A percentile compares a stretch with the other conserved stretches of the same genome.
Conservation (phyloP, 2,888 invertebrate genomes). For the Elgonia sp. region DNA sequence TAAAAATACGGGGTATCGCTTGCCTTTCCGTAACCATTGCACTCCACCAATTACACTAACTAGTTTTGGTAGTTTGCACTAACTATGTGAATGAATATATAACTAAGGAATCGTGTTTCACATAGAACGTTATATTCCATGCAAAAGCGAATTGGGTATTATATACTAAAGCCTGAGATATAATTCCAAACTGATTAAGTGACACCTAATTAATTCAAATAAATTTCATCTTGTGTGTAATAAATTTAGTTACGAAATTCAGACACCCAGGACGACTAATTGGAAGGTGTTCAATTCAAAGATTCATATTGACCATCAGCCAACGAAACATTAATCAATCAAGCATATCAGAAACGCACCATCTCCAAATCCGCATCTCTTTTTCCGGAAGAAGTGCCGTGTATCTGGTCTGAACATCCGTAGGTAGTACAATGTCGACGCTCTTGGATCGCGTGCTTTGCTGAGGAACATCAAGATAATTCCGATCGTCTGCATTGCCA, state of each 20-base stretch:
- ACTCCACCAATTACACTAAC: constrained; percentile 45
- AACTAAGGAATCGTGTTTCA: constrained; percentile 47
- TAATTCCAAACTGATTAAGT: constrained; percentile 30
- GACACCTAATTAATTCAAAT: constrained; percentile 22
- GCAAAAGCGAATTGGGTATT: constrained; percentile 20
- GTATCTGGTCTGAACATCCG: constrained; percentile 94
- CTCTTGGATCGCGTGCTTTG: constrained; percentile 92
- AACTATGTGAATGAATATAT: constrained; percentile 42
- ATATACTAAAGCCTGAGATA: constrained; percentile 1
- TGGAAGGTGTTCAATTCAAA: not conserved
- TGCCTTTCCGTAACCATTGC: constrained; percentile 38
- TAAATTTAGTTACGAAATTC: not conserved
- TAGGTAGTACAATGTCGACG: constrained; percentile 95
- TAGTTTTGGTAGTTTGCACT: constrained; percentile 45
- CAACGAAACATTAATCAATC: no score
- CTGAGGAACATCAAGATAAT: constrained; percentile 92
- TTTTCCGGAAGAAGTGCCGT: constrained; percentile 90
- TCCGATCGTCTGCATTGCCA: constrained; percentile 91
- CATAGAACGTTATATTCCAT: constrained; percentile 34
- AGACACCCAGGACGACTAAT: not conserved
- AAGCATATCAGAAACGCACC: constrained; percentile 85
- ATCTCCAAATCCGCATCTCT: constrained; percentile 84
- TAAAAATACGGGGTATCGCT: constrained; percentile 24
- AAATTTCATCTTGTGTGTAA: constrained; percentile 9
- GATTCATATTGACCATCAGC: not conserved